Percentiles rank a stretch among this genome's conserved stretches.
phyloP scores from a whole-genome alignment of 2,113 vertebrate genomes.

The Onychostoma macrolepis region DNA sequence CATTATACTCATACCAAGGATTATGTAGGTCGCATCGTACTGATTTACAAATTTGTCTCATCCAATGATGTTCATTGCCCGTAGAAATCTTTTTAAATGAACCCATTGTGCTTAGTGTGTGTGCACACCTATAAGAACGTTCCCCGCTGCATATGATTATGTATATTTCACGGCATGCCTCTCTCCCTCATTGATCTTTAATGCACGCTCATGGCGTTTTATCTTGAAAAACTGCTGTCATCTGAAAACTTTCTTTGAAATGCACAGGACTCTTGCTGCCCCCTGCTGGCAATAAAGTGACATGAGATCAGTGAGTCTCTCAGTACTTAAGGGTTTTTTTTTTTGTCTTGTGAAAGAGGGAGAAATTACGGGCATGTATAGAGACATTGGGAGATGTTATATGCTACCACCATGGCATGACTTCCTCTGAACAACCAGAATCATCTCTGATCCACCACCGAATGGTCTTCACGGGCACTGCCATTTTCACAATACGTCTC shows the following conservation, averaged over 20 bases:
- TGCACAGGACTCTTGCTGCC: slow-evolving; percentile 77
- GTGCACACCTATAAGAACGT: slow-evolving; percentile 50
- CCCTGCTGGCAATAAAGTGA: slow-evolving; percentile 72
- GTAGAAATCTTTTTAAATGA: not conserved
- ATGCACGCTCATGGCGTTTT: slow-evolving; percentile 68
- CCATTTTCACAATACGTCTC: slow-evolving; percentile 83
- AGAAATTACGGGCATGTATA: slow-evolving; percentile 81
- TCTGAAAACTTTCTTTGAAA: slow-evolving; percentile 66
- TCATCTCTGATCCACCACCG: slow-evolving; percentile 80
- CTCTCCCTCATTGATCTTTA: slow-evolving; percentile 72
- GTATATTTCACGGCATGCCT: slow-evolving; percentile 72
- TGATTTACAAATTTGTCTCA: slow-evolving; percentile 36
- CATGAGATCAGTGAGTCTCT: not conserved
- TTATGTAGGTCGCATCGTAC: slow-evolving; percentile 13
- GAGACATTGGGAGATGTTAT: slow-evolving; percentile 85
- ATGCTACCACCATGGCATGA: slow-evolving; percentile 75
- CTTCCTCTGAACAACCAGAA: slow-evolving; percentile 72
- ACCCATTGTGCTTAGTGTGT: not conserved
- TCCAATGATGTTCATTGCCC: slow-evolving; percentile 15
- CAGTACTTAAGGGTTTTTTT: not conserved
- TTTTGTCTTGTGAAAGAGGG: slow-evolving; percentile 75
- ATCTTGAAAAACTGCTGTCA: slow-evolving; percentile 72
- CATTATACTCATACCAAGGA: not conserved
- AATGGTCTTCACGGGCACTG: slow-evolving; percentile 83
- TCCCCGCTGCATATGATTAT: slow-evolving; percentile 65